phyloP scores from a whole-genome alignment of 2,888 invertebrate genomes.

The Lissonota sp. region DNA sequence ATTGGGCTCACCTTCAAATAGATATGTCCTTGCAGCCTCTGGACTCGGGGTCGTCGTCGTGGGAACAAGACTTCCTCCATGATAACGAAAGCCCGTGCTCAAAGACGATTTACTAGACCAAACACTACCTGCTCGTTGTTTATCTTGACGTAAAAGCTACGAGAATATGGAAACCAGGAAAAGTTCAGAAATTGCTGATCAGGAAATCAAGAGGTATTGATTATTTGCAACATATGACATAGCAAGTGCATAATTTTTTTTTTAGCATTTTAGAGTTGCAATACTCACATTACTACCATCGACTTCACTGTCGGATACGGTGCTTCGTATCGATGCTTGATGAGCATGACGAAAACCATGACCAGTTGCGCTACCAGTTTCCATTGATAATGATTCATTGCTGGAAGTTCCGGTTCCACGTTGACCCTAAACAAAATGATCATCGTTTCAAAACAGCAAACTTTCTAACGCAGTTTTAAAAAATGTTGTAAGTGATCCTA shows the following conservation, averaged over 20 bases:
- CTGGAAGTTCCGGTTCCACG: slow-evolving; percentile 75
- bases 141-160: slow-evolving; percentile 89
- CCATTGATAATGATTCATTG: slow-evolving; percentile 84
- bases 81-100: slow-evolving; percentile 94
- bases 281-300: slow-evolving; percentile 94
- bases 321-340: slow-evolving; percentile 92
- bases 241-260: too few species aligned
- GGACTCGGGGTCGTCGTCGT: slow-evolving; percentile 94
- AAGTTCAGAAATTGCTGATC: too few species aligned
- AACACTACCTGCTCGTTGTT: slow-evolving; percentile 93
- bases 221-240: too few species aligned
- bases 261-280: too few species aligned
- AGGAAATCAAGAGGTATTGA: too few species aligned
- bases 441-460: too few species aligned
- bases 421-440: slow-evolving; percentile 76
- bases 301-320: slow-evolving; percentile 97
- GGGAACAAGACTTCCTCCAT: slow-evolving; percentile 93
- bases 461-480: too few species aligned
- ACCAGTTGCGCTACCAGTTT: slow-evolving; percentile 92
- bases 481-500: too few species aligned
- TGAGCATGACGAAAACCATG: slow-evolving; percentile 90
- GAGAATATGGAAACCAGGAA: not conserved
- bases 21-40: slow-evolving; percentile 94
- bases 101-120: slow-evolving; percentile 95
- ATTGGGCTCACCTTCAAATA: slow-evolving; percentile 92